A percentile compares a stretch with the other conserved stretches of the same genome.
Evolutionary conservation across 1,140 invertebrate genomes (phyloP).

Genomic region (Magallana angulata): DNA sequence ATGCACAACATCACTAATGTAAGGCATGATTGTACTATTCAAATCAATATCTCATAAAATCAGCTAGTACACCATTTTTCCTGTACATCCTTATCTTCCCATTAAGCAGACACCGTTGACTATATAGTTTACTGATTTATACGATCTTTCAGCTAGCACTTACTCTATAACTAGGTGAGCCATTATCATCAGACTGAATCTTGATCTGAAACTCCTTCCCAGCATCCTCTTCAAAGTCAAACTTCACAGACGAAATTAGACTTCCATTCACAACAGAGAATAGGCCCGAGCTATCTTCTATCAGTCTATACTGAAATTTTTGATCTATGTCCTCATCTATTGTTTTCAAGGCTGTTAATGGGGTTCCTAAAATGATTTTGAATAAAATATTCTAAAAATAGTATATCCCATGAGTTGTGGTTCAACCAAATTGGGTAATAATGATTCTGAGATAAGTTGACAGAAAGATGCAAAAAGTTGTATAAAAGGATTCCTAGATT

Average conservation of each 20-base stretch:
- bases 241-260: slow-evolving; percentile 53
- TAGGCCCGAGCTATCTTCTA: slow-evolving; percentile 60
- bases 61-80: too few relatives aligned
- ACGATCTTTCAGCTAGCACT: slow-evolving; percentile 25
- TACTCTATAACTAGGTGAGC: slow-evolving; percentile 56
- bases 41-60: too few relatives aligned
- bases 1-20: too few relatives aligned
- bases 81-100: too few relatives aligned
- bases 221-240: slow-evolving; percentile 66
- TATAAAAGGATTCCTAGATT: too few relatives aligned
- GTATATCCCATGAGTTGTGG: too few relatives aligned
- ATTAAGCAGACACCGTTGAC: background rate
- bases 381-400: too few relatives aligned
- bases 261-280: slow-evolving; percentile 58
- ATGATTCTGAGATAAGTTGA: too few relatives aligned
- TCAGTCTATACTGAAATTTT: slow-evolving; percentile 59
- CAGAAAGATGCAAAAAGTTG: too few relatives aligned
- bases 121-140: background rate
- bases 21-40: too few relatives aligned
- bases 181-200: slow-evolving; percentile 62
- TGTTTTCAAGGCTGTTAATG: slow-evolving; percentile 59
- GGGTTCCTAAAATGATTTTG: slow-evolving; percentile 54
- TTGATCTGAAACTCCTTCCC: slow-evolving; percentile 56
- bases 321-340: slow-evolving; percentile 65
- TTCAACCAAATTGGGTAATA: too few relatives aligned